phyloP scores from a whole-genome alignment of 2,113 vertebrate species.

The Thinocorus orbignyianus region DNA sequence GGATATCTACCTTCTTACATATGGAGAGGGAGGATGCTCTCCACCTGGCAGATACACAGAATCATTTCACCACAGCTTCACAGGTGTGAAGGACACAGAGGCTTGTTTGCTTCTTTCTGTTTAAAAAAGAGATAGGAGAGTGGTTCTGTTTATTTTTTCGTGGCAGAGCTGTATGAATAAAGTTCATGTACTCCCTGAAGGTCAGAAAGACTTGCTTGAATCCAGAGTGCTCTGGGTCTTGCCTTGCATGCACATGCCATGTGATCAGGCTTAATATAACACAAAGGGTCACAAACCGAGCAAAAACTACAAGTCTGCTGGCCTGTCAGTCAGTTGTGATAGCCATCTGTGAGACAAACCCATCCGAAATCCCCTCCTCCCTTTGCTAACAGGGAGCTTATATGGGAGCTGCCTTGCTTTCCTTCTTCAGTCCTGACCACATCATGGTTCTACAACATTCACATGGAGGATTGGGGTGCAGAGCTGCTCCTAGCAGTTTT shows the following conservation, averaged over 20 bases:
- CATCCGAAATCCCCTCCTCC: accelerated
- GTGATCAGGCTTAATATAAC: background rate
- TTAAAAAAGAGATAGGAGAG: background rate
- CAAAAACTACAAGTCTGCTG: background rate
- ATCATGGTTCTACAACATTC: accelerated
- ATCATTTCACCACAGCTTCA: background rate
- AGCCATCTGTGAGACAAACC: background rate
- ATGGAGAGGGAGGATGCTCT: background rate
- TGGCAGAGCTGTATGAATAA: background rate
- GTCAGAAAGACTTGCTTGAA: background rate
- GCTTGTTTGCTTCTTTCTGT: background rate
- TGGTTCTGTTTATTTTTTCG: slow-evolving; percentile 16
- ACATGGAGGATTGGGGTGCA: background rate
- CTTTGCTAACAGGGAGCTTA: background rate
- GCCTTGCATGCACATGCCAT: background rate
- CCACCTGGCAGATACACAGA: background rate
- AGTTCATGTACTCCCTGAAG: background rate
- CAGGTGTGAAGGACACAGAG: background rate
- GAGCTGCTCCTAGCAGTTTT: background rate
- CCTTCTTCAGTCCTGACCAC: background rate
- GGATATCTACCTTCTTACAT: background rate
- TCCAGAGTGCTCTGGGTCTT: background rate
- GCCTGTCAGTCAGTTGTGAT: background rate
- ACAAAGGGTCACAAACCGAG: background rate
- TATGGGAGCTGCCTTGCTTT: background rate